Evolutionary conservation across 2,113 vertebrate genomes (phyloP).

Genomic region (Cyprinus carpio): DNA sequence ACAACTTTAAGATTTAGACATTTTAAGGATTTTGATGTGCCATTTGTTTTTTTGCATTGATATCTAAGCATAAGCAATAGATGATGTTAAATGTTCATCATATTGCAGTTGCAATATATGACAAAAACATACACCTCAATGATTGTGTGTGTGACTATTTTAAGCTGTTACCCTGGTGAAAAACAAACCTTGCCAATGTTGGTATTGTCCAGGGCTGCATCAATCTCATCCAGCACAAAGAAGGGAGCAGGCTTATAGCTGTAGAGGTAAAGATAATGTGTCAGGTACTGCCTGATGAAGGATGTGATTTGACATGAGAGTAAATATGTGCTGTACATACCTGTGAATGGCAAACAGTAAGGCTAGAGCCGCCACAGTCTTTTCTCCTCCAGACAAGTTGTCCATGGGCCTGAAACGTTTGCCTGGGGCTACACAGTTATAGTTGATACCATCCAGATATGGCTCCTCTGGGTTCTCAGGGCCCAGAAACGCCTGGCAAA

Average conservation of each 20-base stretch:
- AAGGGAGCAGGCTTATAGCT: constrained; percentile 85
- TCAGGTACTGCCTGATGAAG: not conserved
- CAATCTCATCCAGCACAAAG: constrained; percentile 92
- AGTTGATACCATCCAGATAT: constrained; percentile 92
- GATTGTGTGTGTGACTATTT: not conserved
- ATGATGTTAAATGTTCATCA: no score
- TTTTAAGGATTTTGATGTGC: not conserved
- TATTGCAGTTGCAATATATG: not conserved
- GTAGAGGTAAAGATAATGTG: not conserved
- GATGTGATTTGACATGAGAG: not conserved
- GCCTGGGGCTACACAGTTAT: constrained; percentile 92
- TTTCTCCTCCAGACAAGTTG: constrained; percentile 91
- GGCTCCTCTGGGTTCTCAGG: constrained; percentile 93
- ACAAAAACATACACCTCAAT: not conserved
- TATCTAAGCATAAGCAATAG: no score
- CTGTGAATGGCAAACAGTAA: constrained; percentile 92
- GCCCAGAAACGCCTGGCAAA: constrained; percentile 84
- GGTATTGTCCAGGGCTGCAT: constrained; percentile 91
- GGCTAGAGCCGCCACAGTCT: constrained; percentile 90
- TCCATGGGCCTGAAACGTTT: constrained; percentile 94
- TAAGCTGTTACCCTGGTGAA: no score
- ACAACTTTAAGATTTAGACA: no score
- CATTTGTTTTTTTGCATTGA: not conserved
- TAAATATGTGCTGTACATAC: not conserved
- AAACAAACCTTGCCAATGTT: constrained; percentile 88